Evolutionary conservation across 2,797 vertebrate species (phyloP).

Genomic region (Lemur catta): DNA sequence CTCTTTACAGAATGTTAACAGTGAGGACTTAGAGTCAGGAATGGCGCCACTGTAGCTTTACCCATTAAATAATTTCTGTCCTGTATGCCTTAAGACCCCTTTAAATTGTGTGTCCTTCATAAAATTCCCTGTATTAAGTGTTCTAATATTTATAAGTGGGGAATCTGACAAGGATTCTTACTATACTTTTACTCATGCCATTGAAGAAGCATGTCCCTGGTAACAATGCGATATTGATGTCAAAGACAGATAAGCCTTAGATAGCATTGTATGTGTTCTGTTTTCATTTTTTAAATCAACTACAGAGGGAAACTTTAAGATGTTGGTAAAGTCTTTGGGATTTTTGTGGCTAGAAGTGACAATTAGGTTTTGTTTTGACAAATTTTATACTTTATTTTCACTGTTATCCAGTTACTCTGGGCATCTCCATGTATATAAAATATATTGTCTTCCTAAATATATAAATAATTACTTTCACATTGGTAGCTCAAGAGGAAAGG

Average conservation of each 20-base stretch:
- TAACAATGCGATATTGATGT: neutral
- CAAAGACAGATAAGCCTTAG: neutral
- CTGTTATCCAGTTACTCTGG: neutral
- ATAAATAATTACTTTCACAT: neutral
- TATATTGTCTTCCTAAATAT: neutral
- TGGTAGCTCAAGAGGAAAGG: neutral
- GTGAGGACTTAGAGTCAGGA: neutral
- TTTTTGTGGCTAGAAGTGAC: neutral
- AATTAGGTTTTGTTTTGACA: neutral
- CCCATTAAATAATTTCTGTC: neutral
- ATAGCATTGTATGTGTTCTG: neutral
- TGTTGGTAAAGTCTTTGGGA: neutral
- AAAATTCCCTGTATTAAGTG: neutral
- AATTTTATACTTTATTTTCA: constrained; percentile 21
- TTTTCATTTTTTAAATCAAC: neutral
- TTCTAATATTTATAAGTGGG: neutral
- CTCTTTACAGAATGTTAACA: neutral
- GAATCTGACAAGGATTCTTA: neutral
- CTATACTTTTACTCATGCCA: neutral
- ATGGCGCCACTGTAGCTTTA: neutral
- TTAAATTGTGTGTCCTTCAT: neutral
- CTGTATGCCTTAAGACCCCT: neutral
- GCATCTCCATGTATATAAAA: neutral
- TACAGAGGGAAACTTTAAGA: neutral
- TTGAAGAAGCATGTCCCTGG: neutral